A percentile compares a stretch with the other conserved stretches of the same genome.
phyloP scores from a whole-genome alignment of 2,113 vertebrate genomes.

The Phalacrocorax aristotelis region DNA sequence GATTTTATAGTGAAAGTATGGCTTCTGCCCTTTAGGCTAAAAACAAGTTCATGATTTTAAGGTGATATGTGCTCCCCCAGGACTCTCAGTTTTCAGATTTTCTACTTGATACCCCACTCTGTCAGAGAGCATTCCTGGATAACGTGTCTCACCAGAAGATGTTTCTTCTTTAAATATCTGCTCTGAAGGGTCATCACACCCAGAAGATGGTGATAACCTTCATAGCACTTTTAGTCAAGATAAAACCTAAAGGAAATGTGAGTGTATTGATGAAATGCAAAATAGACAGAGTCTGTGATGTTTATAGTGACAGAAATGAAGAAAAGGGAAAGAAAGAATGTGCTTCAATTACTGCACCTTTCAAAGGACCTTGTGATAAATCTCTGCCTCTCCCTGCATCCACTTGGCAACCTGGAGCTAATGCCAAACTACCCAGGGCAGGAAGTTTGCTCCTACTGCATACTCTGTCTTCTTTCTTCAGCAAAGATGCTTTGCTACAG shows the following conservation, averaged over 20 bases:
- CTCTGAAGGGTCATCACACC: neutral
- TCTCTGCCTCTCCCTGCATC: neutral
- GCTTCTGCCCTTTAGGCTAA: neutral
- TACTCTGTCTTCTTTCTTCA: neutral
- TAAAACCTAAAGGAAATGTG: neutral
- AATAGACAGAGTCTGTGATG: neutral
- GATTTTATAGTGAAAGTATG: neutral
- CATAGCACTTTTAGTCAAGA: neutral
- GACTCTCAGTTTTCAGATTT: neutral
- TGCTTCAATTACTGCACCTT: neutral
- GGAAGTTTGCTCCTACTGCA: neutral
- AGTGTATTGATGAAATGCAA: neutral
- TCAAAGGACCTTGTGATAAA: neutral
- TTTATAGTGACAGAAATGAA: neutral
- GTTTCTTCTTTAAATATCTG: neutral
- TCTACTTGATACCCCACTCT: neutral
- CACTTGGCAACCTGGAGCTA: neutral
- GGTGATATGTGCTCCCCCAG: neutral
- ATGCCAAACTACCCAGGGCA: neutral
- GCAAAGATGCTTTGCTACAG: neutral
- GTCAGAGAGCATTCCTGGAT: neutral
- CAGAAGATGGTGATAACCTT: fast-evolving
- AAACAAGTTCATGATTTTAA: neutral
- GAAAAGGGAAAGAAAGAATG: neutral
- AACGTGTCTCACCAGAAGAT: neutral